Percentiles rank a stretch among this genome's conserved stretches.
phyloP scores from a whole-genome alignment of 2,888 invertebrate genomes.

The Epinotia demarniana region DNA sequence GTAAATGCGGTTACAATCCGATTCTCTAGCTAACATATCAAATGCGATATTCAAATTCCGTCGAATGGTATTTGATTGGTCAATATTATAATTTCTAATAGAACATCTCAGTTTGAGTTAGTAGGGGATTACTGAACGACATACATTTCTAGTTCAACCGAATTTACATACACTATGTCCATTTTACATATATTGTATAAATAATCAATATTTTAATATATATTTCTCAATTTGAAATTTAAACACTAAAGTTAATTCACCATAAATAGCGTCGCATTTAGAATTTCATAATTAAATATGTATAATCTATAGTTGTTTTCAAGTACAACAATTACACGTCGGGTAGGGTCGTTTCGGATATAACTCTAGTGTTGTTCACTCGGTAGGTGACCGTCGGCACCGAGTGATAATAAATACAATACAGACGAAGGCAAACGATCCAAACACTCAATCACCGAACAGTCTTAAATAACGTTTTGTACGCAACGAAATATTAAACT shows the following conservation, averaged over 20 bases:
- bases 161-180: conserved; percentile 74
- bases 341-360: conserved; percentile 69
- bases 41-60: conserved; percentile 71
- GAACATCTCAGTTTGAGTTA: conserved; percentile 60
- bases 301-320: conserved; percentile 64
- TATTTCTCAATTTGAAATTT: conserved; percentile 77
- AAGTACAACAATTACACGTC: conserved; percentile 74
- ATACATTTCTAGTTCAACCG: conserved; percentile 77
- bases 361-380: conserved; percentile 63
- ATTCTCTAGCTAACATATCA: conserved; percentile 63
- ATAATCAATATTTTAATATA: conserved; percentile 63
- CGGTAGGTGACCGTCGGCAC: conserved; percentile 54
- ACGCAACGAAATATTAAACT: conserved; percentile 74
- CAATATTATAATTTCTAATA: conserved; percentile 66
- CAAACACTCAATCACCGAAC: conserved; percentile 79
- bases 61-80: conserved; percentile 73
- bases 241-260: conserved; percentile 76
- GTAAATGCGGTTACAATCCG: conserved; percentile 75
- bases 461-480: conserved; percentile 82
- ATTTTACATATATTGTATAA: conserved; percentile 65
- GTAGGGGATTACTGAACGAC: conserved; percentile 68
- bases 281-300: conserved; percentile 68
- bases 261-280: conserved; percentile 82
- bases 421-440: conserved; percentile 71
- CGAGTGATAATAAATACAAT: conserved; percentile 69